Percentiles rank a stretch among this genome's conserved stretches.
Conservation (phyloP, 2,888 invertebrate genomes). For the Agrochola litura region DNA sequence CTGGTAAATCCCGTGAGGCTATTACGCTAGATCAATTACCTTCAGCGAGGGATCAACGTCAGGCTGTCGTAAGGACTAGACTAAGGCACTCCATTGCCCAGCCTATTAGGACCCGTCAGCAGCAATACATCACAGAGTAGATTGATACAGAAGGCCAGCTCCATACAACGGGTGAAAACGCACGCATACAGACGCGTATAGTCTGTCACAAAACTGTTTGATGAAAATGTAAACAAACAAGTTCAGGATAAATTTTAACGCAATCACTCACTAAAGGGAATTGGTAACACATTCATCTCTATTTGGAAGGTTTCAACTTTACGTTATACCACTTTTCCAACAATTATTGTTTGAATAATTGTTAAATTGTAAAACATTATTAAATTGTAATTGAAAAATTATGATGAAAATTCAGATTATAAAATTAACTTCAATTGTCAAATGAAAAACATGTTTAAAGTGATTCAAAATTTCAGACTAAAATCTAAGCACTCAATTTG, state of each 20-base stretch:
- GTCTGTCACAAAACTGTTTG: background rate
- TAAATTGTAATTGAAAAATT: background rate
- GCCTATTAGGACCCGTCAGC: slow-evolving; percentile 50
- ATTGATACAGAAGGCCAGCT: slow-evolving; percentile 12
- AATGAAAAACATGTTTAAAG: background rate
- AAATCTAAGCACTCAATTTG: background rate
- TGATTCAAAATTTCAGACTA: background rate
- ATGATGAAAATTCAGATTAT: background rate
- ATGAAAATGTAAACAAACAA: background rate
- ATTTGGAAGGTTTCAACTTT: too few species aligned
- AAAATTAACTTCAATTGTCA: background rate
- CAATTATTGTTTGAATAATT: too few species aligned
- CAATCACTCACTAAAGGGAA: too few species aligned
- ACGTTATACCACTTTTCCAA: too few species aligned
- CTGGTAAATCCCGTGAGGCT: slow-evolving; percentile 10
- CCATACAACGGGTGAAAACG: background rate
- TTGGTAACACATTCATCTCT: too few species aligned
- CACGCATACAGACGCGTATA: background rate
- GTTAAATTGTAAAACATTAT: too few species aligned
- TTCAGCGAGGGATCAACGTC: slow-evolving; percentile 46
- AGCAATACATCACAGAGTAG: slow-evolving; percentile 14
- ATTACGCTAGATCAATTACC: slow-evolving; percentile 49
- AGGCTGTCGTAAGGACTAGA: slow-evolving; percentile 27
- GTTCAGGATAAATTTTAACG: background rate
- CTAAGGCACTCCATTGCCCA: slow-evolving; percentile 39